Conservation (phyloP, 2,888 invertebrate genomes). For the Calliphora vomitoria region DNA sequence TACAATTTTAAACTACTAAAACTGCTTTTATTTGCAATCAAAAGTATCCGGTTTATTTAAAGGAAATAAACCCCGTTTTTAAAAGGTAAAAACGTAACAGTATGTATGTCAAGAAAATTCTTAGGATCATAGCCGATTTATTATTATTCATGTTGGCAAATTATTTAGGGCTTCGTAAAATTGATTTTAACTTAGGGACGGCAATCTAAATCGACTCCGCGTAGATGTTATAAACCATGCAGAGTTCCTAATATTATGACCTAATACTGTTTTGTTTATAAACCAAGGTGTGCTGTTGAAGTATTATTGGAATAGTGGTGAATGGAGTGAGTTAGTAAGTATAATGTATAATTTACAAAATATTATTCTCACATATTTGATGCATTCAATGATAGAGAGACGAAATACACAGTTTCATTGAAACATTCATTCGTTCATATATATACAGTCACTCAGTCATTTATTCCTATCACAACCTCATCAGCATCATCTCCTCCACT, state of each 20-base stretch:
- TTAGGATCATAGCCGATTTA: not conserved
- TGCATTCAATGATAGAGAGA: not conserved
- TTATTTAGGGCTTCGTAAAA: too few species aligned
- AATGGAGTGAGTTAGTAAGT: slow-evolving; percentile 60
- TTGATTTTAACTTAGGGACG: too few species aligned
- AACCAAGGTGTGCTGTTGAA: not conserved
- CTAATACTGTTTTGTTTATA: not conserved
- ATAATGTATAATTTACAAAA: slow-evolving; percentile 47
- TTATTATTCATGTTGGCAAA: not conserved
- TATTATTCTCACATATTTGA: slow-evolving; percentile 19
- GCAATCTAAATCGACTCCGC: too few species aligned
- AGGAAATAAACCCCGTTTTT: too few species aligned
- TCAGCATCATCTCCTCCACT: not conserved
- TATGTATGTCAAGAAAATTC: too few species aligned
- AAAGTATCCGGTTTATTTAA: too few species aligned
- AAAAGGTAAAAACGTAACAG: too few species aligned
- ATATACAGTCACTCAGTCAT: not conserved
- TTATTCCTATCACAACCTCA: not conserved
- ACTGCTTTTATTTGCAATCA: too few species aligned
- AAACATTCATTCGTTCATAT: not conserved
- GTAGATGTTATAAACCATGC: not conserved
- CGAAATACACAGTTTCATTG: not conserved
- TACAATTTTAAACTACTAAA: too few species aligned
- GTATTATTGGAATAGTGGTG: slow-evolving; percentile 15
- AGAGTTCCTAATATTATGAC: not conserved